phyloP scores from a whole-genome alignment of 2,797 vertebrate genomes.

The Tadarida brasiliensis region DNA sequence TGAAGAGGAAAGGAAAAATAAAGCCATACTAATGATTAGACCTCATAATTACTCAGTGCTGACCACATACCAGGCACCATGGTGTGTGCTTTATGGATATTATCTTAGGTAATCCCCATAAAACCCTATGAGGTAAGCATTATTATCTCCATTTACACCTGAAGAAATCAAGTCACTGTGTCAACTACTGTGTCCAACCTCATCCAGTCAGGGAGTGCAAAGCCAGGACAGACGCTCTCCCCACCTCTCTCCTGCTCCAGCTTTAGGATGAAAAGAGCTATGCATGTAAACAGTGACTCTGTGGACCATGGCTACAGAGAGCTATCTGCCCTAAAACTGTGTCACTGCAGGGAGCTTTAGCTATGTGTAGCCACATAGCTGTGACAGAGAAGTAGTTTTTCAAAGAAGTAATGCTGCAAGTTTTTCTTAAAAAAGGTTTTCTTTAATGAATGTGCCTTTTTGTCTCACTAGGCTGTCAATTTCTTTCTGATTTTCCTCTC shows the following conservation, averaged over 20 bases:
- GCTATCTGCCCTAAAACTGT: not conserved
- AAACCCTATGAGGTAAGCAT: conserved; percentile 29
- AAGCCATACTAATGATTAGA: conserved; percentile 20
- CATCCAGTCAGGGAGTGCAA: not conserved
- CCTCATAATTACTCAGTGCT: conserved; percentile 53
- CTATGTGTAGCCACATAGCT: not conserved
- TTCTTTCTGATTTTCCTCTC: conserved; percentile 71
- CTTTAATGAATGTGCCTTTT: conserved; percentile 75
- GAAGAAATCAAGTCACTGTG: conserved; percentile 49
- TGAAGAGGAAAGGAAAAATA: not conserved
- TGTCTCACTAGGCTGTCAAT: conserved; percentile 76
- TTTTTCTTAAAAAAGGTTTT: conserved; percentile 64
- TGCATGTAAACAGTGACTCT: not conserved
- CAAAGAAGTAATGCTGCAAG: conserved; percentile 55
- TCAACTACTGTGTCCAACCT: not conserved
- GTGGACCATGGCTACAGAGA: not conserved
- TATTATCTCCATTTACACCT: conserved; percentile 40
- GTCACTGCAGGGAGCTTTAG: conserved; percentile 1
- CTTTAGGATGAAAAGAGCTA: conserved; percentile 8
- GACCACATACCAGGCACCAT: not conserved
- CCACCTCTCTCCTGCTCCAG: not conserved
- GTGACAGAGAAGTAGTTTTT: conserved; percentile 64
- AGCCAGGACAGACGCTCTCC: not conserved
- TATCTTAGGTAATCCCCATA: conserved; percentile 26
- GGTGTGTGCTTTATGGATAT: not conserved